Evolutionary conservation across 2,113 vertebrate species (phyloP), one percentile per base, ranked within the genome.

Genomic region (Phoxinus phoxinus): DNA sequence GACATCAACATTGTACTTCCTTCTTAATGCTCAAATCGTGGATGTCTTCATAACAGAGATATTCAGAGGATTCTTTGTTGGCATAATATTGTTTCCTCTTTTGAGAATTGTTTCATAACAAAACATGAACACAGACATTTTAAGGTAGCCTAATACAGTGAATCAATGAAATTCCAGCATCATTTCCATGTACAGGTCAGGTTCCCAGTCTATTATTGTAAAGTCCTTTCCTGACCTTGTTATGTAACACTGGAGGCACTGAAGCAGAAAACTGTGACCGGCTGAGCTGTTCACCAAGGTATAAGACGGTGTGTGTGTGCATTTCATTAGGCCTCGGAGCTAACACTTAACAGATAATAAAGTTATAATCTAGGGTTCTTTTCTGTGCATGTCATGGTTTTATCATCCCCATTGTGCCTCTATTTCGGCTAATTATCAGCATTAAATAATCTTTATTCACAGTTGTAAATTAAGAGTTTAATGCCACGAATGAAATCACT

Each of bases 201-300:
- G 48, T 51, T 51, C 48, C 12, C 23, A 27, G 25, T 44, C 21
- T 25, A 25, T 27, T 7, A 48, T 2, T 10, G 37, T 21, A 23
- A 56, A 9, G 53, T 11, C 6, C 32, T 32, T 83, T n/a, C 21
- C 48, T 83, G 67, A 72, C 30, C 59, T 63, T 53, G 48, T 72
- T 83, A 72, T 56, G 58, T 73, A 83, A 83, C 27, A 48, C 19
- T 46, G 27, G 13, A 58, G 48, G 11, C 48, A 53, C 48, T 83
- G 48, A 72, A 58, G 48, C 65, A 41, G 30, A 58, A 41, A 81
- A 65, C 1, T 15, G 27, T 59, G 58, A 79, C 1, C 19, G 1
- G 32, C 25, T 67, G 2, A 69, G 11, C 59, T 32, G 25, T 81
- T 35, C 77, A 44, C 7, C 59, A 81, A 41, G 9, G 37, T 65